phyloP scores from a whole-genome alignment of 2,113 vertebrate species.

The Cochlearius cochlearius region DNA sequence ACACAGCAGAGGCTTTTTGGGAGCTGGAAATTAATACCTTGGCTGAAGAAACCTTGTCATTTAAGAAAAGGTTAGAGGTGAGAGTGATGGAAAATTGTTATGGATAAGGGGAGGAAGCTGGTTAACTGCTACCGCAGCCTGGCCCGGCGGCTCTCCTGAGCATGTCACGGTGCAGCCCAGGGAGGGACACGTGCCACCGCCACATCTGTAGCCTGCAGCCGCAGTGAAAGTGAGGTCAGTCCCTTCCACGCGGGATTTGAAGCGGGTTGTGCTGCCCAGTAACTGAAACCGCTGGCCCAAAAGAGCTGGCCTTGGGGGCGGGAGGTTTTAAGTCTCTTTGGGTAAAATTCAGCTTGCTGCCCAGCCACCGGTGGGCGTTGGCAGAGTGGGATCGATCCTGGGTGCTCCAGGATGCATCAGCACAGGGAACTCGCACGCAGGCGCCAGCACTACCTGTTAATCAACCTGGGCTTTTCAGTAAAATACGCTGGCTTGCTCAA shows the following conservation, averaged over 20 bases:
- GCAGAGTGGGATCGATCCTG: rapidly evolving
- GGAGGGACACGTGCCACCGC: rapidly evolving
- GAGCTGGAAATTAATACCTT: background rate
- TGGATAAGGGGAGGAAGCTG: background rate
- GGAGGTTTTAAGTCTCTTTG: background rate
- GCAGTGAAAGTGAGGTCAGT: too few relatives aligned
- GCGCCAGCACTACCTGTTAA: too few relatives aligned
- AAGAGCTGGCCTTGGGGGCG: rapidly evolving
- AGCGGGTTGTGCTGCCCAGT: rapidly evolving
- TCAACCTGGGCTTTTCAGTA: rapidly evolving
- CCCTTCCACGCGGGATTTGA: rapidly evolving
- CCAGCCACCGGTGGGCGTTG: rapidly evolving
- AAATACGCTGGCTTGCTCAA: background rate
- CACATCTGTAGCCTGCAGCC: rapidly evolving
- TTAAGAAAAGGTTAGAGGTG: background rate
- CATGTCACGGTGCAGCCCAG: rapidly evolving
- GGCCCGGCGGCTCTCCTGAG: background rate
- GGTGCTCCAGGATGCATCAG: rapidly evolving
- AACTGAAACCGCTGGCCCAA: rapidly evolving
- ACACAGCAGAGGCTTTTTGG: background rate
- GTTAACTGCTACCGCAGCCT: background rate
- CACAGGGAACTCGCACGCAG: background rate
- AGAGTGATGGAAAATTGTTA: background rate
- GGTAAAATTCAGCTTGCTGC: background rate
- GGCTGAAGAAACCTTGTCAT: background rate